phyloP scores from a whole-genome alignment of 1,140 invertebrate genomes.

The Agrypnia vestita region DNA sequence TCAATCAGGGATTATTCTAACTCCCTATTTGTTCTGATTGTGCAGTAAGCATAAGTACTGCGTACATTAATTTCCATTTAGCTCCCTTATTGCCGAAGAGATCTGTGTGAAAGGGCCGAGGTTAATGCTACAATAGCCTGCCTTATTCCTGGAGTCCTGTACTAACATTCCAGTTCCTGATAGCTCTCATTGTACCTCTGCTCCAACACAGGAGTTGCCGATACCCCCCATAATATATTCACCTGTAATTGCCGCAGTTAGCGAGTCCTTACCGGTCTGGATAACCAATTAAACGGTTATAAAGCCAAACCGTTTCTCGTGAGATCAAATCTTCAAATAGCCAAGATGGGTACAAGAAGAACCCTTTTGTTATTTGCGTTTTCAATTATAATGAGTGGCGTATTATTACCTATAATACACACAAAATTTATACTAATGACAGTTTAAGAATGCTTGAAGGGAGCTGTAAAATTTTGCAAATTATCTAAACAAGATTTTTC shows the following conservation, averaged over 20 bases:
- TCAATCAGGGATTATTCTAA: no score
- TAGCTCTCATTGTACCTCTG: neutral
- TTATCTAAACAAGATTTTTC: neutral
- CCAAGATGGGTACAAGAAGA: neutral
- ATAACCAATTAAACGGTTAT: constrained; percentile 56
- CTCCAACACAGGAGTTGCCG: no score
- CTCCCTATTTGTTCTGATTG: no score
- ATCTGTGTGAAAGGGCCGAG: constrained; percentile 29
- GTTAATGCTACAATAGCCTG: constrained; percentile 10
- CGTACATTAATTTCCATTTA: no score
- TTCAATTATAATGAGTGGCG: neutral
- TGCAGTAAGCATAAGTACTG: no score
- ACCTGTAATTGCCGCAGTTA: constrained; percentile 58
- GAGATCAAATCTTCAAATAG: constrained; percentile 46
- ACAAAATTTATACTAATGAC: neutral
- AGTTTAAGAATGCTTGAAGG: neutral
- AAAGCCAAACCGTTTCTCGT: constrained; percentile 51
- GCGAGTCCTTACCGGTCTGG: constrained; percentile 47
- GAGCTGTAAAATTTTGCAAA: neutral
- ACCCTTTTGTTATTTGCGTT: constrained; percentile 2
- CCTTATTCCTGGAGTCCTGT: neutral
- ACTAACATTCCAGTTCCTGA: neutral
- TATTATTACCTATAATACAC: neutral
- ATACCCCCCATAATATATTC: constrained; percentile 51
- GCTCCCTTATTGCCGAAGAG: neutral